phyloP scores from a whole-genome alignment of 2,797 vertebrate species.

The Halcyon chelicuti region DNA sequence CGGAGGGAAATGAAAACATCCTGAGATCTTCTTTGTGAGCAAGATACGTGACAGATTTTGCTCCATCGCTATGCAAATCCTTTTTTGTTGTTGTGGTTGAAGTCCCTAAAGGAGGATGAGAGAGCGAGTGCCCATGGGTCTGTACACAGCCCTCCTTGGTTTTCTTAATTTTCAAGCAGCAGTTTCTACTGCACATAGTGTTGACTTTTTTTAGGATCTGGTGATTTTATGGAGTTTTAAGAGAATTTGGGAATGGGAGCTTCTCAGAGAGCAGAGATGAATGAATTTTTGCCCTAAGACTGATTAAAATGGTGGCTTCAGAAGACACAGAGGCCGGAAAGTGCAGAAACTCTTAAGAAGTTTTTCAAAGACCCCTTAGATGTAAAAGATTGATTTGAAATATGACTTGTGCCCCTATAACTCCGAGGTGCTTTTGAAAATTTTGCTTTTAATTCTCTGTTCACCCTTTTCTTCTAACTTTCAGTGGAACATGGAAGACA shows the following conservation, averaged over 20 bases:
- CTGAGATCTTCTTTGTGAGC: background rate
- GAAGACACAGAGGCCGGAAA: conserved; percentile 16
- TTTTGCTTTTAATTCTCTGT: conserved; percentile 14
- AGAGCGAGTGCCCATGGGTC: background rate
- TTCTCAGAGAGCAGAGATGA: conserved; percentile 6
- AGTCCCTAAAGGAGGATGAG: background rate
- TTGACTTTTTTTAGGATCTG: background rate
- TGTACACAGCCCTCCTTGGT: background rate
- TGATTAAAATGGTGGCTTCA: conserved; percentile 52
- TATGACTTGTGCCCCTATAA: conserved; percentile 40
- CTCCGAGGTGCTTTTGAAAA: conserved; percentile 25
- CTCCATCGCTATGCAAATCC: background rate
- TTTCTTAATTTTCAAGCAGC: background rate
- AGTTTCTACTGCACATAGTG: background rate
- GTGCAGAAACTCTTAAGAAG: conserved; percentile 1
- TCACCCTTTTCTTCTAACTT: background rate
- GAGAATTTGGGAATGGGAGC: background rate
- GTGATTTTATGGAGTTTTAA: conserved; percentile 32
- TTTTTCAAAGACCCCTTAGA: conserved; percentile 51
- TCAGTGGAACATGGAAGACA: background rate
- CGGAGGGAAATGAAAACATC: background rate
- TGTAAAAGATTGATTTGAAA: conserved; percentile 51
- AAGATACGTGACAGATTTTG: conserved; percentile 8
- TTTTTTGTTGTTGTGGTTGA: background rate
- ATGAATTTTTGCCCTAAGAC: background rate